Percentiles rank a stretch among this genome's conserved stretches.
Conservation (phyloP, 2,888 invertebrate species). For the Biston betularia region DNA sequence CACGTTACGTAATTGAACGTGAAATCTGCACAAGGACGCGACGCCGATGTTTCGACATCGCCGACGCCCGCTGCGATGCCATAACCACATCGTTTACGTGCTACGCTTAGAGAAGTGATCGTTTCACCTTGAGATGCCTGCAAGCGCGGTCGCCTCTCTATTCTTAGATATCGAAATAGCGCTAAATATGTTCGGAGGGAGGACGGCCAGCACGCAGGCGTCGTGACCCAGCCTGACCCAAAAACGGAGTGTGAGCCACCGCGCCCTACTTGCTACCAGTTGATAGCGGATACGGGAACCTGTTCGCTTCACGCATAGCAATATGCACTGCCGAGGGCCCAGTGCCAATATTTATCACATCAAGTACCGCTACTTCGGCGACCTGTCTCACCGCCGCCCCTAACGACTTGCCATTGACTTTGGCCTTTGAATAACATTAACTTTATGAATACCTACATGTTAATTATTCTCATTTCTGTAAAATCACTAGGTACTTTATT, state of each 20-base stretch:
- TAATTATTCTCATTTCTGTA: conserved; percentile 10
- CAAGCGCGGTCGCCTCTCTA: conserved; percentile 75
- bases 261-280: conserved; percentile 68
- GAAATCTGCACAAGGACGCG: conserved; percentile 81
- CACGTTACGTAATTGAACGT: conserved; percentile 78
- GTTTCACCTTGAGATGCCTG: conserved; percentile 80
- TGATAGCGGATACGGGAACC: conserved; percentile 80
- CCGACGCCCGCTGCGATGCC: conserved; percentile 70
- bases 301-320: conserved; percentile 64
- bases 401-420: conserved; percentile 48
- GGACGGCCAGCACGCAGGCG: conserved; percentile 77
- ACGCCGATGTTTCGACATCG: conserved; percentile 70
- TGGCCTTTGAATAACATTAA: conserved; percentile 35
- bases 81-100: conserved; percentile 79
- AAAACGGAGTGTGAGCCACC: conserved; percentile 76
- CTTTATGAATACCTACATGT: conserved; percentile 8
- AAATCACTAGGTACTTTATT: not conserved
- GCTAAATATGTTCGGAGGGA: conserved; percentile 69
- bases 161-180: conserved; percentile 76
- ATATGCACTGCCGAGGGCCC: conserved; percentile 52
- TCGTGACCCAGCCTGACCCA: conserved; percentile 84
- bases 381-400: conserved; percentile 46
- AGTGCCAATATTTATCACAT: conserved; percentile 44
- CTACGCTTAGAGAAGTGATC: conserved; percentile 82
- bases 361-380: conserved; percentile 65